Evolutionary conservation across 2,113 vertebrate species (phyloP).

Genomic region (Vidua macroura): DNA sequence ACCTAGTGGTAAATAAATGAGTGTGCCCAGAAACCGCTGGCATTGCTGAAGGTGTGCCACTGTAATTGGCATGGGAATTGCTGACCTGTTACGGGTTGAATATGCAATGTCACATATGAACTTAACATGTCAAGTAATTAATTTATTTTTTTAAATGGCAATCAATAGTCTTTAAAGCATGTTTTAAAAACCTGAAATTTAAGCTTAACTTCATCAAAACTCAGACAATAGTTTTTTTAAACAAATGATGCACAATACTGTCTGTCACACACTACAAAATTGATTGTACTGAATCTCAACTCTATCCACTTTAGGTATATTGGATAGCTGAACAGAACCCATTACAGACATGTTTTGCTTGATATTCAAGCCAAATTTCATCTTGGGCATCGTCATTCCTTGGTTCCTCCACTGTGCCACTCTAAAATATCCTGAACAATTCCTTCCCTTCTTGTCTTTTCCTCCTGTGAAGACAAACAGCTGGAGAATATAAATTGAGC

Average conservation of each 20-base stretch:
- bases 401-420: background rate
- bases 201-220: background rate
- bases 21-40: background rate
- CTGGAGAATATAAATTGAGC: background rate
- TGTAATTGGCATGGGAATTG: background rate
- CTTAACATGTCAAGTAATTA: background rate
- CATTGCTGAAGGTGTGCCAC: background rate
- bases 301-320: background rate
- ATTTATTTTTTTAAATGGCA: background rate
- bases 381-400: background rate
- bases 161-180: background rate
- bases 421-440: background rate
- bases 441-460: background rate
- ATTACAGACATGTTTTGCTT: background rate
- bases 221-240: background rate
- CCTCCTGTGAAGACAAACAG: background rate
- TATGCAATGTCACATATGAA: background rate
- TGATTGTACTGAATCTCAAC: background rate
- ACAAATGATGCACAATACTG: background rate
- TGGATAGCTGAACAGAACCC: background rate
- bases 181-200: background rate
- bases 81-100: background rate
- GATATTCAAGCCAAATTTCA: background rate
- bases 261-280: background rate
- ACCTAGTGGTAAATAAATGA: conserved; percentile 58